phyloP scores from a whole-genome alignment of 2,888 invertebrate species.

The Drosophila testacea region DNA sequence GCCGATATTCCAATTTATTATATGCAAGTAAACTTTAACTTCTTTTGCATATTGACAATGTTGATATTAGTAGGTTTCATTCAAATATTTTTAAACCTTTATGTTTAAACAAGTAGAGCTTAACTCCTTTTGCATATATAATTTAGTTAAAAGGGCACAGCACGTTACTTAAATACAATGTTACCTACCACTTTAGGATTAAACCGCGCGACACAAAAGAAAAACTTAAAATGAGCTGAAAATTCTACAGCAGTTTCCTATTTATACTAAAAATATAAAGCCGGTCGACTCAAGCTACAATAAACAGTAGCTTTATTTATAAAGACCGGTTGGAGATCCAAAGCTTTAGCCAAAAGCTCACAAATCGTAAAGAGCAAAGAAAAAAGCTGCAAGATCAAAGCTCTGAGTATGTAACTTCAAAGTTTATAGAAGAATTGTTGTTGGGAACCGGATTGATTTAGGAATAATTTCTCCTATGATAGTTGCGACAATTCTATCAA shows the following conservation, averaged over 20 bases:
- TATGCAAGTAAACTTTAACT: neutral
- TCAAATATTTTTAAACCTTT: neutral
- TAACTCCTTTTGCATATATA: neutral
- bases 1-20: neutral
- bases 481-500: neutral
- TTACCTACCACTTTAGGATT: slow-evolving; percentile 54
- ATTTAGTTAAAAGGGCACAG: slow-evolving; percentile 16
- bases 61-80: neutral
- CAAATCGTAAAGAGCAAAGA: neutral
- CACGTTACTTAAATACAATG: slow-evolving; percentile 14
- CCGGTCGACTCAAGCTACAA: slow-evolving; percentile 37
- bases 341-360: slow-evolving; percentile 49
- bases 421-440: slow-evolving; percentile 8
- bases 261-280: slow-evolving; percentile 65
- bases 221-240: slow-evolving; percentile 75
- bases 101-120: neutral
- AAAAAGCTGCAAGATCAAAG: slow-evolving; percentile 21
- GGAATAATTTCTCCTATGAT: slow-evolving; percentile 1
- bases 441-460: neutral
- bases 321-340: slow-evolving; percentile 47
- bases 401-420: slow-evolving; percentile 1
- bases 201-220: slow-evolving; percentile 52
- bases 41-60: neutral
- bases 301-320: slow-evolving; percentile 49
- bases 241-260: slow-evolving; percentile 69